Evolutionary conservation across 2,888 invertebrate species (phyloP).

Genomic region (Volucella inanis): DNA sequence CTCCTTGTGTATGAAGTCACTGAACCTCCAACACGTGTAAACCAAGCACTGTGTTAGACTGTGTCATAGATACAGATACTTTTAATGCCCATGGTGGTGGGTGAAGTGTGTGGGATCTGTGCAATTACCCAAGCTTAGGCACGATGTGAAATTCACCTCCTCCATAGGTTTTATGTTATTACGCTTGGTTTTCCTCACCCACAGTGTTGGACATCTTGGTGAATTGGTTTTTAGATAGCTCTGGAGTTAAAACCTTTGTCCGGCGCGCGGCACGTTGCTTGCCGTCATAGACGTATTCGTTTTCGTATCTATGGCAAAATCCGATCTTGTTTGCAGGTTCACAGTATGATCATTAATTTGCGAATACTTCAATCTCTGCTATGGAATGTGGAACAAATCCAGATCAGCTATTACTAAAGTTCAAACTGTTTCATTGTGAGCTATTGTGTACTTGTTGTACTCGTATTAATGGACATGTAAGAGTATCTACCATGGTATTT

Average conservation of each 20-base stretch:
- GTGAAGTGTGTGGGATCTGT: slow-evolving; percentile 65
- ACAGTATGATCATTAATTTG: slow-evolving; percentile 45
- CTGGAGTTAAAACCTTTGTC: slow-evolving; percentile 10
- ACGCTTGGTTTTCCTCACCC: slow-evolving; percentile 43
- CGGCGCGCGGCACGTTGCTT: slow-evolving; percentile 1
- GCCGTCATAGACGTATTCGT: neutral
- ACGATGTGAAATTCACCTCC: slow-evolving; percentile 42
- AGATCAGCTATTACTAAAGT: slow-evolving; percentile 34
- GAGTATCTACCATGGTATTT: too few relatives aligned
- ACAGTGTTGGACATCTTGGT: slow-evolving; percentile 45
- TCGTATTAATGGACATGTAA: too few relatives aligned
- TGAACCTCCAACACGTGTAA: slow-evolving; percentile 63
- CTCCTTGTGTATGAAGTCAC: slow-evolving; percentile 39
- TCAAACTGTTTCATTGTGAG: slow-evolving; percentile 26
- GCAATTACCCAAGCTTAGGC: slow-evolving; percentile 55
- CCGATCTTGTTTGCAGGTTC: slow-evolving; percentile 26
- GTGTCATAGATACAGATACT: slow-evolving; percentile 40
- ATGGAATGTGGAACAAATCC: slow-evolving; percentile 52
- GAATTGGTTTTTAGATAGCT: slow-evolving; percentile 30
- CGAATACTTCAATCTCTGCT: slow-evolving; percentile 12
- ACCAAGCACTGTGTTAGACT: slow-evolving; percentile 36
- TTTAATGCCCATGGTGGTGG: slow-evolving; percentile 17
- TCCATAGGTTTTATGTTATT: slow-evolving; percentile 31
- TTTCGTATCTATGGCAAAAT: slow-evolving; percentile 35
- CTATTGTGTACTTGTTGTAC: neutral